Base-by-base conservation (phyloP, 2,797 vertebrate genomes). In the Hyperoplus lanceolatus region DNA sequence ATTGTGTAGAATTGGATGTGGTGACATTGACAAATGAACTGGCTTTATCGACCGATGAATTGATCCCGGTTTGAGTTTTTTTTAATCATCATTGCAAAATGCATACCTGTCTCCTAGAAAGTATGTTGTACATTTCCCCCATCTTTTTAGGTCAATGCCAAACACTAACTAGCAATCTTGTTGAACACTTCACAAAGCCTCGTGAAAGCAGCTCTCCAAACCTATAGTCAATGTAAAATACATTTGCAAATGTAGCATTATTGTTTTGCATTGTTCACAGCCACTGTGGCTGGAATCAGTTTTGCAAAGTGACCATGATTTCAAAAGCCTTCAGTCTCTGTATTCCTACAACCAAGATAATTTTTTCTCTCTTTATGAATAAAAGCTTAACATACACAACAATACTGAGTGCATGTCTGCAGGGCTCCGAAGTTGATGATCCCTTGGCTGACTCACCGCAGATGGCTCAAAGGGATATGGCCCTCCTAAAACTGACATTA, bases 391-490 rank as follows among this genome's bases (percentile, higher is more conserved):
- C 45, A 13, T 60, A 69, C 66, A 69, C 60, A 36, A 36, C 58
- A 5, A 57, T 55, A 48, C 8, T 42, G 6, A 58, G 64, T 61
- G 55, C 29, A 61, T 60, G 58, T 8, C 59, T 62, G 61, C 65
- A 70, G 62, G 56, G 42, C 57, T 65, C 69, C 77, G 38, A 61
- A 21, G 63, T 61, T 70, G 49, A 57, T 75, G 79, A 82, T 78
- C 73, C 53, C 46, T 36, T 12, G 14, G 56, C 60, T 89, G 87
- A 80, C 67, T 83, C 75, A 74, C 38, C 49, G 5, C 60, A 50
- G 58, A 59, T 70, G 57, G 70, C 79, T 86, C 70, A 73, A 54
- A 72, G 50, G 66, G 45, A 81, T 77, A 82, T 82, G 76, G 29
- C 50, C 76, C 64, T 79, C 70, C 71, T 69, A 46, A 76, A 67